phyloP scores from a whole-genome alignment of 1,140 invertebrate species.

The Papilio glaucus region DNA sequence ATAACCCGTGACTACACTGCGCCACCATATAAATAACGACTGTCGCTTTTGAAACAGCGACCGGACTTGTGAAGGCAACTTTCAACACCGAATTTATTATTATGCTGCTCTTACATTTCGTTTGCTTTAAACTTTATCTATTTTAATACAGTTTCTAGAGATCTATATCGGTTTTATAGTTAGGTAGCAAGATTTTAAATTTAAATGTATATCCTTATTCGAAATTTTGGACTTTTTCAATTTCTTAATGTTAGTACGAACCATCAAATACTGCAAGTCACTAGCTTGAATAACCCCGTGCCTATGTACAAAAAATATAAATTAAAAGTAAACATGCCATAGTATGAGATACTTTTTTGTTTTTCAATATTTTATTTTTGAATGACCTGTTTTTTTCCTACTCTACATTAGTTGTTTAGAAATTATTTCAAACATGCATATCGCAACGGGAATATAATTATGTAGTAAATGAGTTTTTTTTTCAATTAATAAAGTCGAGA shows the following conservation, averaged over 20 bases:
- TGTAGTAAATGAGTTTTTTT: background rate
- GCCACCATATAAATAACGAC: slow-evolving; percentile 6
- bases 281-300: no score
- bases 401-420: no score
- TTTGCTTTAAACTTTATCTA: background rate
- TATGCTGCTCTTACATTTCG: background rate
- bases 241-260: no score
- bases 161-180: background rate
- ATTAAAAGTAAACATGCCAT: no score
- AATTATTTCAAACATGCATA: no score
- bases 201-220: background rate
- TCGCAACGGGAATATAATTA: no score
- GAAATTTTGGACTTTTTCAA: no score
- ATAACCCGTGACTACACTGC: background rate
- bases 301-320: no score
- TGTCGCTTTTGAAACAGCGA: background rate
- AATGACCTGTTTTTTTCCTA: no score
- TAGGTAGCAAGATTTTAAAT: background rate
- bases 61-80: slow-evolving; percentile 7
- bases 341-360: no score
- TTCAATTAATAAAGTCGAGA: background rate
- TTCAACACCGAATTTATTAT: slow-evolving; percentile 5
- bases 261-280: no score
- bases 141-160: background rate
- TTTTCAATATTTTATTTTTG: no score